Base-by-base conservation (phyloP, 2,113 vertebrate genomes). In the Paramormyrops kingsleyae region DNA sequence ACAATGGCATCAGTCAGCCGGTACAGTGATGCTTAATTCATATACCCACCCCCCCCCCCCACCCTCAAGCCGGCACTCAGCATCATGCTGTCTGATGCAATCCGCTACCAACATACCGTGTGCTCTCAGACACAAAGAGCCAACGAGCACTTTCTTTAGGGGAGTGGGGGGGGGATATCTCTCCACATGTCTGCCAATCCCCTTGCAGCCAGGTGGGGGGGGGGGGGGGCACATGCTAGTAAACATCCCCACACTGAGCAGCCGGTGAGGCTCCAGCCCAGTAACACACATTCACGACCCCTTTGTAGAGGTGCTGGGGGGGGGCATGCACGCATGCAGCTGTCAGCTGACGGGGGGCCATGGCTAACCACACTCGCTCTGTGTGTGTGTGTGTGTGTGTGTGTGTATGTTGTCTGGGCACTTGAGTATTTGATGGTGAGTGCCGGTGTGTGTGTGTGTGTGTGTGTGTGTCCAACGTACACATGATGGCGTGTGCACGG, bases 61-160 rank as follows among this genome's bases (percentile, higher is more conserved):
- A 9, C 7, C 59, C 9, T 24, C 24, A 62, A 62, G n/a, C 52
- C 44, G 47, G 47, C 49, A 35, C 52, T 39, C 89, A n/a, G 59
- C 83, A 59, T 66, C 50, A 31, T 35, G 35, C 5, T 27, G 87
- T 90, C 92, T 92, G 93, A 93, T 93, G 93, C 92, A 91, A 92
- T 91, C 91, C 91, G 88, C 89, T 90, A 90, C 92, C 92, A 92
- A 92, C 66, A 90, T 89, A 92, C 89, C 74, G 52, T 90, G 89
- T 47, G 50, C 88, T 90, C 88, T 66, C 90, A 89, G 88, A 89
- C 90, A 91, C 90, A 91, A 88, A 91, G 85, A 84, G 88, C 70
- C 47, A 53, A 52, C 24, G 52, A 83, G 87, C 39, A 24, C 50
- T 74, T 62, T 59, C 44, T 15, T 27, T 46, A 39, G 66, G 85